Evolutionary conservation across 2,113 vertebrate genomes (phyloP).

Genomic region (Notothenia rossii): DNA sequence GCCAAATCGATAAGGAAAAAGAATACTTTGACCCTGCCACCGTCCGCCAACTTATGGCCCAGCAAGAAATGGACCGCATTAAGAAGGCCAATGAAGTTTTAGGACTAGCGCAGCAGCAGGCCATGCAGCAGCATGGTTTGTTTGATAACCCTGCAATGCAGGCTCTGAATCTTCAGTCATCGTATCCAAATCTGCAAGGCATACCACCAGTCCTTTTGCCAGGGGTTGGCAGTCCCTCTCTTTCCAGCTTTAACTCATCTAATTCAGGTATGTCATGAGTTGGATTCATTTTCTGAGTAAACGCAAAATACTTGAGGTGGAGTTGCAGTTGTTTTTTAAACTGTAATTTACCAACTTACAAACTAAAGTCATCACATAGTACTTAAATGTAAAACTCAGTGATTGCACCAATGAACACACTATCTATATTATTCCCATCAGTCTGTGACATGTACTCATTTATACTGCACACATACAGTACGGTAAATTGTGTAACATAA

Average conservation of each 20-base stretch:
- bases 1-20: conserved; percentile 98
- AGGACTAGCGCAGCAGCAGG: conserved; percentile 93
- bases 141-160: conserved; percentile 96
- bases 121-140: conserved; percentile 94
- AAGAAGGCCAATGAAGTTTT: conserved; percentile 99
- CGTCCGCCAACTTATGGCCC: conserved; percentile 98
- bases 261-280: conserved; percentile 93
- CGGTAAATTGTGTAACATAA: conserved; percentile 6
- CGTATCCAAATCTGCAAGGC: conserved; percentile 95
- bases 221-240: conserved; percentile 95
- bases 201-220: conserved; percentile 97
- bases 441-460: neutral
- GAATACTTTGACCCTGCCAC: conserved; percentile 99
- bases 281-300: conserved; percentile 18
- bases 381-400: neutral
- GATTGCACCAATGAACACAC: neutral
- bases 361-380: neutral
- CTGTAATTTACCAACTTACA: neutral
- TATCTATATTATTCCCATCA: neutral
- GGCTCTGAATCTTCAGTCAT: conserved; percentile 95
- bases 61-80: conserved; percentile 98
- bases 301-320: neutral
- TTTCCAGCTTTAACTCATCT: conserved; percentile 96
- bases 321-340: neutral
- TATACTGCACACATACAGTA: neutral